phyloP scores from a whole-genome alignment of 2,888 invertebrate species.

The Salticus scenicus region DNA sequence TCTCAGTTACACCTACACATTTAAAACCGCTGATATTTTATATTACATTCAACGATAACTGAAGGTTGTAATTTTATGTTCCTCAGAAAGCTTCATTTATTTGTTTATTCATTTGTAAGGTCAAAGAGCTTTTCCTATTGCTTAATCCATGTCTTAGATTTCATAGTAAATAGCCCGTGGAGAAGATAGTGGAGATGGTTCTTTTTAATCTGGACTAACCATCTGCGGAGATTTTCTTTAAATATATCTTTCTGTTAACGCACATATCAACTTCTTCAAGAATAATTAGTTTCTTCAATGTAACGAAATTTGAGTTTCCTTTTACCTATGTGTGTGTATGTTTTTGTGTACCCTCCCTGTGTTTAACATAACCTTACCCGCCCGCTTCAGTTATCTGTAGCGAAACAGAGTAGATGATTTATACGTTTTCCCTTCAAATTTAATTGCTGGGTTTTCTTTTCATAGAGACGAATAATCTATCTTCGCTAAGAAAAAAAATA shows the following conservation, averaged over 20 bases:
- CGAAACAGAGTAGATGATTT: conserved; percentile 39
- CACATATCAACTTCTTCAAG: conserved; percentile 43
- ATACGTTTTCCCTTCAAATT: conserved; percentile 59
- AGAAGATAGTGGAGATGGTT: conserved; percentile 24
- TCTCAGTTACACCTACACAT: too few relatives aligned
- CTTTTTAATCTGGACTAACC: conserved; percentile 35
- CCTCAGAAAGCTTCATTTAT: neutral
- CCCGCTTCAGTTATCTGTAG: conserved; percentile 29
- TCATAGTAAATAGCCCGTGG: neutral
- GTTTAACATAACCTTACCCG: conserved; percentile 43
- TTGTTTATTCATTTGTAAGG: conserved; percentile 5
- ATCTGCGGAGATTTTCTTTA: conserved; percentile 41
- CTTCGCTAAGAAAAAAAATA: conserved; percentile 59
- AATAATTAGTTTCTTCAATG: conserved; percentile 41
- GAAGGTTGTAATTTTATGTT: neutral
- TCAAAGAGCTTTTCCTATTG: neutral
- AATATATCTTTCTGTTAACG: conserved; percentile 35
- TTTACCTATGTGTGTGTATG: conserved; percentile 17
- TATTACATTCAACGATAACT: too few relatives aligned
- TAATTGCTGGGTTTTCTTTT: conserved; percentile 61
- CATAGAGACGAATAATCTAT: conserved; percentile 62
- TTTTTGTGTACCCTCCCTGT: conserved; percentile 40
- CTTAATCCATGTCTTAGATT: conserved; percentile 20
- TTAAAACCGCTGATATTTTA: too few relatives aligned
- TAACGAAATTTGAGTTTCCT: conserved; percentile 51